Conservation (phyloP, 1,140 invertebrate species). For the Rhopalosiphum maidis region DNA sequence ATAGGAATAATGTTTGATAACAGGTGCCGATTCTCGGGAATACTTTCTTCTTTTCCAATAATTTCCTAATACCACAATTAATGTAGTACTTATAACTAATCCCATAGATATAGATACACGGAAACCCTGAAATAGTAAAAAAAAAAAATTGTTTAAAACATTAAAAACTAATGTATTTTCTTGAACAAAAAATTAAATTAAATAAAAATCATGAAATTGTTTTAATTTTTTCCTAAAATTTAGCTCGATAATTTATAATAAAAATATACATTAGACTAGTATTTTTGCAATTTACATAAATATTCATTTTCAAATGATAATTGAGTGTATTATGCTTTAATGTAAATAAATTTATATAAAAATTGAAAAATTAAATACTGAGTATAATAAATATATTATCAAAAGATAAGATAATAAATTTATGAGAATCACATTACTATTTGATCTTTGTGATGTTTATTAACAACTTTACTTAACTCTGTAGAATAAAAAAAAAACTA, state of each 20-base stretch:
- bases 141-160: no score
- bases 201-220: not conserved
- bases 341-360: no score
- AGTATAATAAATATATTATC: no score
- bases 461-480: no score
- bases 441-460: not conserved
- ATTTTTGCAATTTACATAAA: no score
- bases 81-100: not conserved
- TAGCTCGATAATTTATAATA: not conserved
- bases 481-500: no score
- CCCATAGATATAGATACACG: slow-evolving; percentile 30
- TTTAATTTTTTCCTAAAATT: not conserved
- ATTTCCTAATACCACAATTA: slow-evolving; percentile 5
- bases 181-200: not conserved
- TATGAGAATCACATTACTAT: not conserved
- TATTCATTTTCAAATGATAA: no score
- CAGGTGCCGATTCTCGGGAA: slow-evolving; percentile 6
- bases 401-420: not conserved
- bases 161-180: not conserved
- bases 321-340: no score
- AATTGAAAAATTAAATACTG: no score
- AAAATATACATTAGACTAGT: no score
- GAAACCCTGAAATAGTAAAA: slow-evolving; percentile 23
- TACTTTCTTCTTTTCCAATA: slow-evolving; percentile 49
- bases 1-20: slow-evolving; percentile 41